A percentile compares a stretch with the other conserved stretches of the same genome.
Conservation (phyloP, 2,888 invertebrate genomes). For the Dryocosmus kuriphilus region DNA sequence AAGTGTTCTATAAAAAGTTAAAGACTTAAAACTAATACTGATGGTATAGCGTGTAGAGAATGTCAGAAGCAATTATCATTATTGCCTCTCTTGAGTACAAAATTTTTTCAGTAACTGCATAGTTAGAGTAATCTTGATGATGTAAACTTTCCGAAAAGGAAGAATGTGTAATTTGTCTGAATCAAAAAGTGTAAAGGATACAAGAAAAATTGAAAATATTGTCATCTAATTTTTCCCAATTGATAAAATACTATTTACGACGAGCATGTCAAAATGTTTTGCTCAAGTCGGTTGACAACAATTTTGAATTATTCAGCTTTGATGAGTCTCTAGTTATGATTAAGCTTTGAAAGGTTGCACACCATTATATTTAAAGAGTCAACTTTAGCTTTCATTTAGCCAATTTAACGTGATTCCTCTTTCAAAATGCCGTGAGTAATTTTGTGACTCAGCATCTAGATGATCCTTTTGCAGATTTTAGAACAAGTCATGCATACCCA, state of each 20-base stretch:
- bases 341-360: background rate
- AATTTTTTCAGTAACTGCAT: background rate
- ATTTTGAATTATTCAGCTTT: background rate
- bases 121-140: background rate
- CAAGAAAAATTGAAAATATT: background rate
- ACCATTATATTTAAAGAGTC: background rate
- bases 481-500: constrained; percentile 16
- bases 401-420: background rate
- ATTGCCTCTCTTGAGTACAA: background rate
- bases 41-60: background rate
- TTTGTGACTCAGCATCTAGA: background rate
- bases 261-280: no score
- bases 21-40: background rate
- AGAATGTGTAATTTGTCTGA: background rate
- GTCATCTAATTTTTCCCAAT: no score
- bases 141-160: background rate
- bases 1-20: background rate
- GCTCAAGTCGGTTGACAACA: no score
- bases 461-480: constrained; percentile 15
- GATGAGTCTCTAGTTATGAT: no score
- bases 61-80: background rate
- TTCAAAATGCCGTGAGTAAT: background rate
- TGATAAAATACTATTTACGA: no score
- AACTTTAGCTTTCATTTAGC: background rate
- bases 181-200: background rate